These are phyloP conservation scores for Stenodera caucasica DNA, from an alignment of 2,888 invertebrate genomes.

Conservation along the genomic window DNA sequence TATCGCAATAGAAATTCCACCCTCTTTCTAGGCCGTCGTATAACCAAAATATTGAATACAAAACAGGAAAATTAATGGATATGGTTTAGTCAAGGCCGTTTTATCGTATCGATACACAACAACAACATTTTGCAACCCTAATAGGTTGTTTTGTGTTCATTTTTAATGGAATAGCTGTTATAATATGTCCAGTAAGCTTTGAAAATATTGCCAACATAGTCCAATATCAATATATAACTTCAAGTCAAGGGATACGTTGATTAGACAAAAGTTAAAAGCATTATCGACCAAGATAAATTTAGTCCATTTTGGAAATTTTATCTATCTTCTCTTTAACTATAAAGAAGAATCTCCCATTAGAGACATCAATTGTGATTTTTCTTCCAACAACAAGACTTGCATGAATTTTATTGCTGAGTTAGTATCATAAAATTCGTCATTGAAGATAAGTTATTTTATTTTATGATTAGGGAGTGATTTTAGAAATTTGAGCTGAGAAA, in stretches of 20 bases:
- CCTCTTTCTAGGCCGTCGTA: background rate
- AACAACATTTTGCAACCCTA: constrained; percentile 24
- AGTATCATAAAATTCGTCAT: background rate
- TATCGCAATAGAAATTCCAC: background rate
- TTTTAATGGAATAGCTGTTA: constrained; percentile 27
- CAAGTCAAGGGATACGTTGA: constrained; percentile 9
- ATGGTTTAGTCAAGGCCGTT: constrained; percentile 18
- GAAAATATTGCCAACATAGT: constrained; percentile 20
- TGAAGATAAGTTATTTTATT: background rate
- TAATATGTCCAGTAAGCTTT: constrained; percentile 11
- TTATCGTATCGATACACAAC: constrained; percentile 17
- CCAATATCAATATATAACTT: constrained; percentile 14
- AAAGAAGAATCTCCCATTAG: background rate
- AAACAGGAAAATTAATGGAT: constrained; percentile 13
- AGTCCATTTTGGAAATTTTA: background rate
- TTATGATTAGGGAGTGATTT: constrained; percentile 15
- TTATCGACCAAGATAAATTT: constrained; percentile 21
- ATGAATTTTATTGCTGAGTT: background rate
- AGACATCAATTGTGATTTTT: background rate
- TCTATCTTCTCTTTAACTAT: background rate
- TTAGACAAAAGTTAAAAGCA: constrained; percentile 22
- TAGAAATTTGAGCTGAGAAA: constrained; percentile 19
- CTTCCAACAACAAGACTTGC: background rate
- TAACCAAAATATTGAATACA: background rate
- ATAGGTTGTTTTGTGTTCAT: constrained; percentile 27